Percentiles rank a stretch among this genome's conserved stretches.
These are phyloP conservation scores for Onychorhynchus coronatus DNA, from an alignment of 2,113 vertebrate species.

Conservation along the genomic window DNA sequence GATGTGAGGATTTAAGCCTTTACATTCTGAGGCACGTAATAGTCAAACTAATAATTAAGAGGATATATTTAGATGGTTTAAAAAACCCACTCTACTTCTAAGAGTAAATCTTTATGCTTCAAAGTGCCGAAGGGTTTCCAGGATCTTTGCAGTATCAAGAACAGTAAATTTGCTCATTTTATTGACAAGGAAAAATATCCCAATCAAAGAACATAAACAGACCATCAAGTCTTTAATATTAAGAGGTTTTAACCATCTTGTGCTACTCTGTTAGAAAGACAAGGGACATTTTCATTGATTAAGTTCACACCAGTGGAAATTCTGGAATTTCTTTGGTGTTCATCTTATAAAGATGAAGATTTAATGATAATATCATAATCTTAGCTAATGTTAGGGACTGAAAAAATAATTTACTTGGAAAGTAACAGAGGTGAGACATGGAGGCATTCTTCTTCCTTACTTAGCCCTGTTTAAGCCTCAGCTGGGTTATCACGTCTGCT, in stretches of 20 bases:
- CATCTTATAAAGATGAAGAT: not conserved
- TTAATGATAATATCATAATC: not conserved
- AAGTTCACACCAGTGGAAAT: not conserved
- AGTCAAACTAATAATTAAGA: conserved; percentile 54
- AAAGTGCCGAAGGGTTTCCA: conserved; percentile 4
- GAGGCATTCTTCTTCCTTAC: not conserved
- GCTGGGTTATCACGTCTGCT: not conserved
- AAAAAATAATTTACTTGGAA: not conserved
- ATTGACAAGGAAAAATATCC: conserved; percentile 17
- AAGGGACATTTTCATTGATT: not conserved
- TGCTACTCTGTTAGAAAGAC: not conserved
- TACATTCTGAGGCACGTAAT: conserved; percentile 9
- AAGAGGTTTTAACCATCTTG: not conserved
- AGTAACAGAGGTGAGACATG: not conserved
- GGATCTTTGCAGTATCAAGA: not conserved
- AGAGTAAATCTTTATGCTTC: conserved; percentile 16
- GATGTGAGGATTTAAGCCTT: conserved; percentile 37
- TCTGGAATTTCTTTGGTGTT: not conserved
- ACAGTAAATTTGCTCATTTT: conserved; percentile 7
- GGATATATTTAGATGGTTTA: conserved; percentile 44
- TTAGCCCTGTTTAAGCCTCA: not conserved
- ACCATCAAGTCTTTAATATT: not conserved
- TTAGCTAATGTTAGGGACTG: not conserved
- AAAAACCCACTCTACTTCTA: conserved; percentile 22
- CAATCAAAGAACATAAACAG: not conserved